Conservation (phyloP, 1,140 invertebrate genomes). For the Pinna nobilis region DNA sequence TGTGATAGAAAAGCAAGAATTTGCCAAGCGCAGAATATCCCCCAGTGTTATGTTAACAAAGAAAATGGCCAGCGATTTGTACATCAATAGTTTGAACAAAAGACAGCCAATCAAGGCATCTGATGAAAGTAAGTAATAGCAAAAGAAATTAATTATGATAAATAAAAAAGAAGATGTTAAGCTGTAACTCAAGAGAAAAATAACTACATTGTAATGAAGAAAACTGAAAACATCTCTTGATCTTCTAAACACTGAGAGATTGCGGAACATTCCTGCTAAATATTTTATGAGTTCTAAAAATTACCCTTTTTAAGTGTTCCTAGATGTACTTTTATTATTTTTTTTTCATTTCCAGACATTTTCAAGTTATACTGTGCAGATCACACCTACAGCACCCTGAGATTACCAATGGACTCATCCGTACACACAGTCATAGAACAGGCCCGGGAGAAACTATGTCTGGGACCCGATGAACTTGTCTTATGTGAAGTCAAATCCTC, state of each 20-base stretch:
- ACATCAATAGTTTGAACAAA: slow-evolving; percentile 41
- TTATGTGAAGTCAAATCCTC: slow-evolving; percentile 89
- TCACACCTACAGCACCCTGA: slow-evolving; percentile 88
- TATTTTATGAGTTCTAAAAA: neutral
- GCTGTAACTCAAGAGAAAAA: too few species aligned
- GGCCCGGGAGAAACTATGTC: slow-evolving; percentile 85
- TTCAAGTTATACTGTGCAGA: slow-evolving; percentile 91
- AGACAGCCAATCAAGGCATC: slow-evolving; percentile 65
- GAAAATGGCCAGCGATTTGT: slow-evolving; percentile 21
- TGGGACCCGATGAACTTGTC: slow-evolving; percentile 82
- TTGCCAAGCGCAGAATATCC: slow-evolving; percentile 49
- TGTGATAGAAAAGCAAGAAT: slow-evolving; percentile 1
- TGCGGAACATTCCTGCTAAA: neutral
- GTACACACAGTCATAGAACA: slow-evolving; percentile 84
- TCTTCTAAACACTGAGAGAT: too few species aligned
- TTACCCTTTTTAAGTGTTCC: neutral
- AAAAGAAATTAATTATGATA: too few species aligned
- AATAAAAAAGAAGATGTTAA: too few species aligned
- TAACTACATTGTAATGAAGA: too few species aligned
- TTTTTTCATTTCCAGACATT: slow-evolving; percentile 80
- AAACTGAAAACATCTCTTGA: too few species aligned
- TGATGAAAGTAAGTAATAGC: slow-evolving; percentile 73
- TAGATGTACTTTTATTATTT: neutral
- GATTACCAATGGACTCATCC: slow-evolving; percentile 83
- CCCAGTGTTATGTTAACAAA: slow-evolving; percentile 49